Conservation (phyloP, 2,113 vertebrate species). For the Deroptyus accipitrinus region DNA sequence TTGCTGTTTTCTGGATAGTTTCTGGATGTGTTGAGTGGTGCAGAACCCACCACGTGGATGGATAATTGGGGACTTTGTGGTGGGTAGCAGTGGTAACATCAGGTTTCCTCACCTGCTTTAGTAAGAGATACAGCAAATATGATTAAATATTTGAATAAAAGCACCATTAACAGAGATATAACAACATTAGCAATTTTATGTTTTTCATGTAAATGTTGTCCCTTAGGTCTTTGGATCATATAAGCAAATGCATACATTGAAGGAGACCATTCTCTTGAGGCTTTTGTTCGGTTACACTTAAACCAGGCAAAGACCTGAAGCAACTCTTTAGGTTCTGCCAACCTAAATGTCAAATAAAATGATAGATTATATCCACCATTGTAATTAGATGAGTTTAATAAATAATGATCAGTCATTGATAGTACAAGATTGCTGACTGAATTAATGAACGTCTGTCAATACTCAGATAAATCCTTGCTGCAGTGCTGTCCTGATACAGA, state of each 20-base stretch:
- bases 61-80: not conserved
- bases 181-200: not conserved
- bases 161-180: not conserved
- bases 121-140: not conserved
- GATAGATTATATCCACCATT: not conserved
- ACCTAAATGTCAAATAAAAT: not conserved
- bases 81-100: not conserved
- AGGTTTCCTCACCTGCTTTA: not conserved
- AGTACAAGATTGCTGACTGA: not conserved
- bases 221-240: not conserved
- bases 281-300: not conserved
- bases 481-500: not conserved
- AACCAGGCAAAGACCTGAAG: not conserved
- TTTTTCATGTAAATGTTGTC: not conserved
- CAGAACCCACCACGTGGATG: accelerated
- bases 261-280: not conserved
- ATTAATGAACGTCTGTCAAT: not conserved
- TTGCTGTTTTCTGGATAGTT: not conserved
- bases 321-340: not conserved
- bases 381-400: constrained; percentile 20
- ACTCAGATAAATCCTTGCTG: not conserved
- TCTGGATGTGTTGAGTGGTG: not conserved
- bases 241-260: not conserved
- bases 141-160: not conserved
- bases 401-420: not conserved